phyloP scores from a whole-genome alignment of 1,140 invertebrate genomes.

The Drosophila rufa region DNA sequence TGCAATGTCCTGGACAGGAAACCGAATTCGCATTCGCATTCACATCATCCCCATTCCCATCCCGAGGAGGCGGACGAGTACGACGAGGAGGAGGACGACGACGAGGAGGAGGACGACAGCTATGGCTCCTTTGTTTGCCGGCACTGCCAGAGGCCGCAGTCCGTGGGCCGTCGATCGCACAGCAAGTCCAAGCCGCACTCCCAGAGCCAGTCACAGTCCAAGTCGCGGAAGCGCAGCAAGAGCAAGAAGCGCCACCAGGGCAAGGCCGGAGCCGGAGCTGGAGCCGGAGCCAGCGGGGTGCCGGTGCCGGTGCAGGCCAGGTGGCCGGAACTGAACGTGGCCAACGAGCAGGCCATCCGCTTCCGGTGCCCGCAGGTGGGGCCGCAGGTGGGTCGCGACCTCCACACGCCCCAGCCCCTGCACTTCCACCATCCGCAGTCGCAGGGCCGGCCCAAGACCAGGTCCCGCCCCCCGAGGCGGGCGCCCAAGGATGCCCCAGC shows the following conservation, averaged over 20 bases:
- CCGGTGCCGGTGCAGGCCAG: conserved; percentile 5
- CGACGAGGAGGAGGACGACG: conserved; percentile 20
- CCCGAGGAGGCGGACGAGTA: conserved; percentile 27
- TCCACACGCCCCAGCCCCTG: conserved; percentile 70
- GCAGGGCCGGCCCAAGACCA: conserved; percentile 28
- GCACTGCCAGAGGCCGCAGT: conserved; percentile 72
- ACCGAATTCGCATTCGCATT: neutral
- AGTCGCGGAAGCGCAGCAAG: conserved; percentile 61
- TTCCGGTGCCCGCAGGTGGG: conserved; percentile 82
- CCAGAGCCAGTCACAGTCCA: conserved; percentile 45
- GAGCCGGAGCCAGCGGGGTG: neutral
- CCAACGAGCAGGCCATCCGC: conserved; percentile 79
- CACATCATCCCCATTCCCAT: neutral
- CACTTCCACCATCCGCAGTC: conserved; percentile 80
- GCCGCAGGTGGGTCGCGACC: conserved; percentile 75
- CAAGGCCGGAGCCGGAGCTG: neutral
- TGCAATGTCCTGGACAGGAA: conserved; percentile 23
- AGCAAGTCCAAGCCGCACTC: conserved; percentile 21
- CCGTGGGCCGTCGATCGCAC: conserved; percentile 39
- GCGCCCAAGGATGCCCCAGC: conserved; percentile 7
- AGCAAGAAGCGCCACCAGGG: conserved; percentile 50
- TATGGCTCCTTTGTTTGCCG: conserved; percentile 55
- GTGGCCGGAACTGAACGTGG: conserved; percentile 67
- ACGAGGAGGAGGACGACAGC: conserved; percentile 3
- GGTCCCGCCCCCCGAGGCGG: neutral